These are phyloP conservation scores for Nasonia longicornis DNA, from an alignment of 1,140 invertebrate genomes.

Conservation along the genomic window DNA sequence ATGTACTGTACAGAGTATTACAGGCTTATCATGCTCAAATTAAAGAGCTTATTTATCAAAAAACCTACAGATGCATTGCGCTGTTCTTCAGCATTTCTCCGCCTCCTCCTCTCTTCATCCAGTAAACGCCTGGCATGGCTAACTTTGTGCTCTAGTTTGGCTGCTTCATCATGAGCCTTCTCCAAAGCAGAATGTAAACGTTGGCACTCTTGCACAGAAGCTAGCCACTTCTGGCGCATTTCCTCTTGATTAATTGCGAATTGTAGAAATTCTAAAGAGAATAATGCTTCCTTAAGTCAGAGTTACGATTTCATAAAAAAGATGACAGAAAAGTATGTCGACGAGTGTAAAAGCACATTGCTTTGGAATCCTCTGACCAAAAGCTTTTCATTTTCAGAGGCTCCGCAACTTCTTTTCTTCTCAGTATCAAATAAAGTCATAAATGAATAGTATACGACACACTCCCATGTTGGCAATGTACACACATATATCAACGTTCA, in stretches of 20 bases:
- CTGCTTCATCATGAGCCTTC: slow-evolving; percentile 74
- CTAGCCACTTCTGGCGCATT: slow-evolving; percentile 77
- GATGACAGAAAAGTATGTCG: neutral
- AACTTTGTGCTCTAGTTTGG: slow-evolving; percentile 80
- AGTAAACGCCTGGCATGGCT: slow-evolving; percentile 81
- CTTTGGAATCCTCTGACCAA: neutral
- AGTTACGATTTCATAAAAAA: neutral
- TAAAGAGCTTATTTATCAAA: neutral
- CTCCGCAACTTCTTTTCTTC: no score
- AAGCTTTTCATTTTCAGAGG: no score
- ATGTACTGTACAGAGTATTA: neutral
- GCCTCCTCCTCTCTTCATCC: slow-evolving; percentile 80
- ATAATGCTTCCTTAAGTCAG: neutral
- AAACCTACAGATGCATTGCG: slow-evolving; percentile 72
- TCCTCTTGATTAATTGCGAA: slow-evolving; percentile 80
- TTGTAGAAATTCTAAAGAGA: slow-evolving; percentile 75
- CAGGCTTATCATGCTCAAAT: neutral
- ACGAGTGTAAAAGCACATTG: neutral
- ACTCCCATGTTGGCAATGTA: no score
- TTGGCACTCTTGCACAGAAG: slow-evolving; percentile 76
- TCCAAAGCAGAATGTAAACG: slow-evolving; percentile 77
- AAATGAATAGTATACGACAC: no score
- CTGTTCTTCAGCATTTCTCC: slow-evolving; percentile 74
- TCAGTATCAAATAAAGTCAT: no score
- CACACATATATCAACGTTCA: no score